phyloP scores from a whole-genome alignment of 2,797 vertebrate genomes.

The Dermochelys coriacea region DNA sequence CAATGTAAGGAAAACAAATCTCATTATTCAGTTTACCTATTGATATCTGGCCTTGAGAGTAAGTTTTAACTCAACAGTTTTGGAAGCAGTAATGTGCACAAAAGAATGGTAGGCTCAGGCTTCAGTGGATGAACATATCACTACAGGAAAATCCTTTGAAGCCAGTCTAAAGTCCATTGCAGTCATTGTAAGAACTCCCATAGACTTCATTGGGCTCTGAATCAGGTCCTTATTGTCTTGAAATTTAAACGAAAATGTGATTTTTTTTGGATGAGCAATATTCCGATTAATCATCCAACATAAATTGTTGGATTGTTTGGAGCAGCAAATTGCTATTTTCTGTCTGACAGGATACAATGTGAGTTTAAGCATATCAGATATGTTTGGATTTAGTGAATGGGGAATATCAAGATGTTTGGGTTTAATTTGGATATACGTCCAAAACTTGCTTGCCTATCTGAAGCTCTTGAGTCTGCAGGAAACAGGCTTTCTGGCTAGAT shows the following conservation, averaged over 20 bases:
- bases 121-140: not conserved
- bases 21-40: slow-evolving; percentile 75
- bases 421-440: slow-evolving; percentile 55
- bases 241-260: slow-evolving; percentile 40
- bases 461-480: slow-evolving; percentile 1
- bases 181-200: slow-evolving; percentile 27
- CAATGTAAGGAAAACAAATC: slow-evolving; percentile 74
- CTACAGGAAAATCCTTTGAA: not conserved
- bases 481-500: not conserved
- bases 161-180: not conserved
- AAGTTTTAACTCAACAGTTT: slow-evolving; percentile 44
- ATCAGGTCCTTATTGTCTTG: not conserved
- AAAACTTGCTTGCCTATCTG: not conserved
- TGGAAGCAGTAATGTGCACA: slow-evolving; percentile 63
- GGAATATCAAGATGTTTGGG: slow-evolving; percentile 64
- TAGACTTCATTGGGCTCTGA: not conserved
- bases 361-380: slow-evolving; percentile 53
- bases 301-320: slow-evolving; percentile 58
- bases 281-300: slow-evolving; percentile 52
- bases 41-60: slow-evolving; percentile 58
- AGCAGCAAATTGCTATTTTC: slow-evolving; percentile 53
- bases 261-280: slow-evolving; percentile 53
- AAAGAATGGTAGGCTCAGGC: slow-evolving; percentile 2
- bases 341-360: slow-evolving; percentile 59
- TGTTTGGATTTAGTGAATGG: slow-evolving; percentile 71